Evolutionary conservation across 2,797 vertebrate genomes (phyloP).

Genomic region (Luscinia megarhynchos): DNA sequence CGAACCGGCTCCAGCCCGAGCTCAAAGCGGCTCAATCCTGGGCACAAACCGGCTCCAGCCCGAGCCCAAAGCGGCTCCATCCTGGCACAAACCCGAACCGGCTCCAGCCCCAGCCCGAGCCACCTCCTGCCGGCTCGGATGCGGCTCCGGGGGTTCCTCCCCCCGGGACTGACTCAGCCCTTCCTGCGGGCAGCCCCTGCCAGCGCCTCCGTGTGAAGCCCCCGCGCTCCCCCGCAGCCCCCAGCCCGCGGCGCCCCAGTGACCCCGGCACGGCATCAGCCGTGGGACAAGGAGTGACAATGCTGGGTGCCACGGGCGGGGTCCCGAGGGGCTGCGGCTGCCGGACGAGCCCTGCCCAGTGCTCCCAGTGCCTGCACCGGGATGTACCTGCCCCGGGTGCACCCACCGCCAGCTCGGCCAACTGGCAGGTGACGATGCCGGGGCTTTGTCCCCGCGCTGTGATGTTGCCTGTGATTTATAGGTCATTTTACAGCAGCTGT

Average conservation of each 20-base stretch:
- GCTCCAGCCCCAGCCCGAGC: neutral
- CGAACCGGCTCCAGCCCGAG: no score
- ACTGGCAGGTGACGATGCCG: slow-evolving; percentile 30
- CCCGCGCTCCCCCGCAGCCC: neutral
- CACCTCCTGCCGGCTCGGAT: neutral
- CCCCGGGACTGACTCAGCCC: neutral
- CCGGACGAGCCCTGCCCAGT: neutral
- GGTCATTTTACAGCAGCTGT: slow-evolving; percentile 72
- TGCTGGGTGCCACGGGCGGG: neutral
- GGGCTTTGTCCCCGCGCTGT: slow-evolving; percentile 49
- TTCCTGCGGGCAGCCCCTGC: neutral
- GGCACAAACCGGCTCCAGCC: no score
- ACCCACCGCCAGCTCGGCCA: neutral
- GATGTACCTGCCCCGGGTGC: neutral
- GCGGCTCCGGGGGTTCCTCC: neutral
- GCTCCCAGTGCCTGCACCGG: neutral
- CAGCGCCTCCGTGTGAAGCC: neutral
- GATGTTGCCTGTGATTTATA: slow-evolving; percentile 67
- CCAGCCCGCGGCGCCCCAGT: neutral
- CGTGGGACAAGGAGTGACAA: fast-evolving
- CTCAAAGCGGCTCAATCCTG: no score
- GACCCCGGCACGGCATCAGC: fast-evolving
- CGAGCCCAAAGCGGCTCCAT: no score
- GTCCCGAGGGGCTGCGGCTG: neutral
- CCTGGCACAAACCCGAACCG: no score